Percentiles rank a stretch among this genome's conserved stretches.
These are phyloP conservation scores for Syritta pipiens DNA, from an alignment of 2,888 invertebrate species.

Conservation along the genomic window DNA sequence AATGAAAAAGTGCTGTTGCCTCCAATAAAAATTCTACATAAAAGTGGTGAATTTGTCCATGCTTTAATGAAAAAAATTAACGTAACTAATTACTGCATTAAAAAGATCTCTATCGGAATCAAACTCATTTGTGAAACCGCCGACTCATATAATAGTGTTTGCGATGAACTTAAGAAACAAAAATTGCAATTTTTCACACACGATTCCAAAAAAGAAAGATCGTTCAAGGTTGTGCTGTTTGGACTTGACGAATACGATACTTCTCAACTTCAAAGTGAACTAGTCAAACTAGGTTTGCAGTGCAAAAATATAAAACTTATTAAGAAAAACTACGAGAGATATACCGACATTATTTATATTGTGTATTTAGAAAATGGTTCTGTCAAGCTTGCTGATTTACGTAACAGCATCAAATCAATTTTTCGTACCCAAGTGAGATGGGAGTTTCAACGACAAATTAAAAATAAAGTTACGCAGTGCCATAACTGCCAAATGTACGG, in stretches of 20 bases:
- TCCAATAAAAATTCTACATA: too few relatives aligned
- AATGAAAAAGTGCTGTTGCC: too few relatives aligned
- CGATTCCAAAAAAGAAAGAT: too few relatives aligned
- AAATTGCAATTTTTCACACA: not conserved
- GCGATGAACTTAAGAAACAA: not conserved
- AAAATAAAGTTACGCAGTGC: conserved; percentile 13
- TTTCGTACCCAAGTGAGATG: not conserved
- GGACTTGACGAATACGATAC: not conserved
- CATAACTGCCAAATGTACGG: conserved; percentile 37
- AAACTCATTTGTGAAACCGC: too few relatives aligned
- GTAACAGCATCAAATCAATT: not conserved
- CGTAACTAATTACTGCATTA: too few relatives aligned
- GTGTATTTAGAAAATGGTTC: conserved; percentile 10
- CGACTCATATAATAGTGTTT: not conserved
- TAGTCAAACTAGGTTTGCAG: too few relatives aligned
- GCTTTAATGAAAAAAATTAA: too few relatives aligned
- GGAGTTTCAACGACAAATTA: not conserved
- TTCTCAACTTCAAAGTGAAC: too few relatives aligned
- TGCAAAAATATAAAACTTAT: not conserved
- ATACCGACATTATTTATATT: not conserved
- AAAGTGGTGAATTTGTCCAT: too few relatives aligned
- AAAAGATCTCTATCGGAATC: too few relatives aligned
- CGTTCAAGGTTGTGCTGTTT: too few relatives aligned
- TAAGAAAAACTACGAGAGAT: not conserved
- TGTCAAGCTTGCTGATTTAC: not conserved